Percentiles rank a stretch among this genome's conserved stretches.
phyloP scores from a whole-genome alignment of 1,140 invertebrate species.

The Drosophila nigrodunni region DNA sequence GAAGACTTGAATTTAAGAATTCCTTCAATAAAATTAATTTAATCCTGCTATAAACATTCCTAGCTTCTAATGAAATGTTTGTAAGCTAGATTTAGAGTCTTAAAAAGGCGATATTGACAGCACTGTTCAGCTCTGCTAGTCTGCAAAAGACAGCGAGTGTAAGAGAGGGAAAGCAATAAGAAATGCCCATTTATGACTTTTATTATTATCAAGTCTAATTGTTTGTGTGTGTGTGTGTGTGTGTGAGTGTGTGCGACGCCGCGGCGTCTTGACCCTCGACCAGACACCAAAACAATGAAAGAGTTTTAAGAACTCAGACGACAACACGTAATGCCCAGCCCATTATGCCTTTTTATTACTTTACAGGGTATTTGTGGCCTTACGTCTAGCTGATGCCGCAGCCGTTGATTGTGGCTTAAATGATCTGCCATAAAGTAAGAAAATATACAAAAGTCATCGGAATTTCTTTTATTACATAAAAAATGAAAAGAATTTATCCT shows the following conservation, averaged over 20 bases:
- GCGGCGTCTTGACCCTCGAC: conserved; percentile 40
- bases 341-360: conserved; percentile 1
- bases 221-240: conserved; percentile 31
- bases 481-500: no score
- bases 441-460: no score
- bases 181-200: conserved; percentile 35
- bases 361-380: neutral
- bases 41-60: no score
- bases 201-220: conserved; percentile 50
- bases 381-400: neutral
- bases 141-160: neutral
- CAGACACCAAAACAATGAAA: conserved; percentile 25
- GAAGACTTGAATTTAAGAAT: no score
- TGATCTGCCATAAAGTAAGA: no score
- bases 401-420: no score
- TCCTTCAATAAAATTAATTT: no score
- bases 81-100: no score
- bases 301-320: neutral
- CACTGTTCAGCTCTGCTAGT: no score
- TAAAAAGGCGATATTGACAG: no score
- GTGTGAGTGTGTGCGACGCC: conserved; percentile 17
- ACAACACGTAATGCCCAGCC: conserved; percentile 16
- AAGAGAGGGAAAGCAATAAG: conserved; percentile 19
- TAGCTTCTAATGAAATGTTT: no score
- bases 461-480: no score